Evolutionary conservation across 2,113 vertebrate species (phyloP).

Genomic region (Cavia porcellus): DNA sequence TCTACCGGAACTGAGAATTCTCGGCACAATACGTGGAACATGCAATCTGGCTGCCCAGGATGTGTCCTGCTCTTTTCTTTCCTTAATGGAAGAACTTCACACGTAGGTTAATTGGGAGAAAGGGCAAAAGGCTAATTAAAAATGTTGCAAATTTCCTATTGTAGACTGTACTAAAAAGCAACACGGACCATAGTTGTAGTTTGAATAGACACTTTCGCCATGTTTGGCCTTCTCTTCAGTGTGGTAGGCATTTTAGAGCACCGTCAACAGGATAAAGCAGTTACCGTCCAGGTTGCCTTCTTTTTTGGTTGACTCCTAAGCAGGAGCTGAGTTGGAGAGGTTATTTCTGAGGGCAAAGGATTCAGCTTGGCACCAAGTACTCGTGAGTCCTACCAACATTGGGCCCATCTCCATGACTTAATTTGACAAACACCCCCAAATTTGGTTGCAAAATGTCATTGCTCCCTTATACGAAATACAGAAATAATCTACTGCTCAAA

Average conservation of each 20-base stretch:
- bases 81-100: not conserved
- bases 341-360: not conserved
- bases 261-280: not conserved
- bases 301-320: not conserved
- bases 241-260: not conserved
- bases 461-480: not conserved
- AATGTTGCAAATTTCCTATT: not conserved
- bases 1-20: not conserved
- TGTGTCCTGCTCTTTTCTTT: not conserved
- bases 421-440: not conserved
- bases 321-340: not conserved
- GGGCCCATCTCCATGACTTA: not conserved
- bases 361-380: not conserved
- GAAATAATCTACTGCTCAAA: not conserved
- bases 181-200: not conserved
- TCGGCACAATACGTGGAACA: not conserved
- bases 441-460: slow-evolving; percentile 27
- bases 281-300: not conserved
- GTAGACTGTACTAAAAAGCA: not conserved
- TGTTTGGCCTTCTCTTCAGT: not conserved
- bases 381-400: not conserved
- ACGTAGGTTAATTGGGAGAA: not conserved
- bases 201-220: not conserved
- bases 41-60: not conserved
- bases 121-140: not conserved